A percentile compares a stretch with the other conserved stretches of the same genome.
phyloP scores from a whole-genome alignment of 2,888 invertebrate genomes.

The Perizoma affinitatum region DNA sequence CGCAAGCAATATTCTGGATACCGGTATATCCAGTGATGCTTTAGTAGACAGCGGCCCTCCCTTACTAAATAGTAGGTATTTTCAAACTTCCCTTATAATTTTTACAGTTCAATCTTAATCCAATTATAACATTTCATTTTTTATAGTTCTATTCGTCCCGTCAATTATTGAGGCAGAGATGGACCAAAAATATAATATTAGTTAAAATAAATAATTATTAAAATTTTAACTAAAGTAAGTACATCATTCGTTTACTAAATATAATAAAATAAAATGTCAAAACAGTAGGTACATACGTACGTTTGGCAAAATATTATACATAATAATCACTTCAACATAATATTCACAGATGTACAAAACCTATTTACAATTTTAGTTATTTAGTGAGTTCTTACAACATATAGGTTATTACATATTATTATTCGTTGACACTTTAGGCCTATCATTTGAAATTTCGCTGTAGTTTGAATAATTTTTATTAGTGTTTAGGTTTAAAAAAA shows the following conservation, averaged over 20 bases:
- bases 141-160: constrained; percentile 57
- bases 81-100: constrained; percentile 50
- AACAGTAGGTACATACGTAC: not conserved
- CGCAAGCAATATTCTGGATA: not conserved
- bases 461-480: no score
- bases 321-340: no score
- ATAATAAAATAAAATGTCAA: not conserved
- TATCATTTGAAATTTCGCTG: no score
- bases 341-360: no score
- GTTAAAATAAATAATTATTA: constrained; percentile 8
- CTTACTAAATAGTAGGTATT: constrained; percentile 43
- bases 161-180: constrained; percentile 54
- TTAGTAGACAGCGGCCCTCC: constrained; percentile 40
- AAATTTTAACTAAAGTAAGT: constrained; percentile 17
- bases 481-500: no score
- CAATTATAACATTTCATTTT: constrained; percentile 58
- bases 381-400: no score
- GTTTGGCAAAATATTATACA: no score
- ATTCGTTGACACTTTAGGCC: no score
- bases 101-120: constrained; percentile 57
- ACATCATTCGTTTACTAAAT: constrained; percentile 7
- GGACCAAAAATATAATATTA: constrained; percentile 1
- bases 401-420: no score
- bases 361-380: no score
- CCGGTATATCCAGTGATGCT: constrained; percentile 35